Conservation (phyloP, 2,888 invertebrate species). For the Diplolepis rosae region DNA sequence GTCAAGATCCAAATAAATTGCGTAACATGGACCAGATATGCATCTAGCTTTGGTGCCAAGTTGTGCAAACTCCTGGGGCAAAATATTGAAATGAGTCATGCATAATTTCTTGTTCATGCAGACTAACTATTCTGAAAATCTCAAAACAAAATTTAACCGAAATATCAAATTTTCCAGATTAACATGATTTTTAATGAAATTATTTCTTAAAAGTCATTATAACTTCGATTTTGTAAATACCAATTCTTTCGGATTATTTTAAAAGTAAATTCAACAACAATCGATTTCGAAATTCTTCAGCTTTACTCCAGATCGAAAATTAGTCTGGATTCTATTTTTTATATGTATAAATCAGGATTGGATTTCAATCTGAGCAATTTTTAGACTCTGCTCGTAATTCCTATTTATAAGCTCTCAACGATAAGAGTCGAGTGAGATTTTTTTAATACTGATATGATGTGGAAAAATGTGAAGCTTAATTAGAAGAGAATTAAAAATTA, state of each 20-base stretch:
- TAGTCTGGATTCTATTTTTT: not conserved
- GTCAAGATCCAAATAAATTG: not conserved
- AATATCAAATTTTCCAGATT: not conserved
- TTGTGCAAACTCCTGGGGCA: constrained; percentile 14
- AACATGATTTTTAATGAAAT: no score
- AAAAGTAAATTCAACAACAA: not conserved
- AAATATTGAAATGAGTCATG: constrained; percentile 16
- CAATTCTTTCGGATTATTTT: no score
- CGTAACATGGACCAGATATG: constrained; percentile 19
- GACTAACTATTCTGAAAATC: not conserved
- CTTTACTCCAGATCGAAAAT: not conserved
- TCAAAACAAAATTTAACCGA: not conserved
- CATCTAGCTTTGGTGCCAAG: constrained; percentile 22
- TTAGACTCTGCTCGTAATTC: not conserved
- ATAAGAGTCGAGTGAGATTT: not conserved
- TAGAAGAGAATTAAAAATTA: not conserved
- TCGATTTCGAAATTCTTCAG: not conserved
- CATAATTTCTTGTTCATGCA: not conserved
- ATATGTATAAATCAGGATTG: not conserved
- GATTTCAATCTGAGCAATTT: constrained; percentile 1
- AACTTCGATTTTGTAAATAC: no score
- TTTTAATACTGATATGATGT: not conserved
- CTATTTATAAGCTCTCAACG: not conserved
- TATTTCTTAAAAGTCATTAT: no score
- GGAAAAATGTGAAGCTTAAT: not conserved